Evolutionary conservation across 2,113 vertebrate genomes (phyloP), one percentile per base, ranked within the genome.

Genomic region (Phylloscopus trochiloides): DNA sequence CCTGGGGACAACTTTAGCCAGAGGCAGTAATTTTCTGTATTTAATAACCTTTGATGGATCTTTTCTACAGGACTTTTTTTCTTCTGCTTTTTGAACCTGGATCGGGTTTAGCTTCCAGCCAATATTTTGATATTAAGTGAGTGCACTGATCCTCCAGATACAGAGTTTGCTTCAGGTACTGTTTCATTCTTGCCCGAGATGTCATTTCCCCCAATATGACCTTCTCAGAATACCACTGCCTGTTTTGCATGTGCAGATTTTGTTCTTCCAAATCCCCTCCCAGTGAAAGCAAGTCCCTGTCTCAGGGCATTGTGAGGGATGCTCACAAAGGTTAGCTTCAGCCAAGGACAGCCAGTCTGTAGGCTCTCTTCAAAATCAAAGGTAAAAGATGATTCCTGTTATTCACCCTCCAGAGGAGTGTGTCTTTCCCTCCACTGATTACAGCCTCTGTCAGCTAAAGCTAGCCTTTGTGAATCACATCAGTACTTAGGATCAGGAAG

Each of bases 321-420:
- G 63, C 32, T 90, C 58, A 20, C 0, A 0, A 79, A 83, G 67
- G 67, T 65, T 58, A 86, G 50, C 71, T 94, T 50, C 78, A 94
- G 82, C 78, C 78, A 92, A 92, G 86, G 95, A 70, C 88, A 92
- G 90, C 17, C 47, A 34, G 50, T 26, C 75, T 52, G 6, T 21
- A 62, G 75, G 66, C 17, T 45, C 54, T 77, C 79, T 88, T 93
- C 79, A 66, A 72, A 96, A 90, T 76, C 90, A 76, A 62, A 94
- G 82, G 86, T 93, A 79, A 92, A 90, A 83, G 79, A 85, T 83
- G 58, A 90, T 79, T 83, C 71, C 82, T n/a, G 25, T 47, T 93
- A 83, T 52, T 76, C 91, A 80, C 76, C 75, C 42, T 66, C 45
- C 1, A 8, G 62, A 88, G 75, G 45, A 90, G 58, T 26, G 20